A percentile compares a stretch with the other conserved stretches of the same genome.
Conservation (phyloP, 2,113 vertebrate species). For the Mohoua ochrocephala region DNA sequence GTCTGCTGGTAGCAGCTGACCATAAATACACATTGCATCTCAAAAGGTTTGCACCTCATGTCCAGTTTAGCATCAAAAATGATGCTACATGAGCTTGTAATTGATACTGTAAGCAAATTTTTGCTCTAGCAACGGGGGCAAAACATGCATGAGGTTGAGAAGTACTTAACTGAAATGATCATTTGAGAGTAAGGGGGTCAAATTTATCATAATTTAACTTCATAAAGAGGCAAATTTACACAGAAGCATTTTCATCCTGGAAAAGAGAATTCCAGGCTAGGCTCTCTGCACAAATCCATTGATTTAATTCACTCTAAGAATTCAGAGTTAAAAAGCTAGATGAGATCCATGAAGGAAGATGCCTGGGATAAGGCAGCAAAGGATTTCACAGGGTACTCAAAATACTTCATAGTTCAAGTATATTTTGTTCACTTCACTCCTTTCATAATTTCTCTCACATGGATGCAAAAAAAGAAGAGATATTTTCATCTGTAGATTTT, state of each 20-base stretch:
- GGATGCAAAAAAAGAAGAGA: not conserved
- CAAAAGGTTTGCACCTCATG: constrained; percentile 15
- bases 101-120: not conserved
- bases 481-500: not conserved
- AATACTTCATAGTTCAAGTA: not conserved
- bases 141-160: constrained; percentile 30
- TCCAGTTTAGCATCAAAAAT: constrained; percentile 38
- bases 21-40: constrained; percentile 34
- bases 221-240: not conserved
- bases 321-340: not conserved
- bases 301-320: not conserved
- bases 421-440: not conserved
- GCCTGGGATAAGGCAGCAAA: not conserved
- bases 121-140: not conserved
- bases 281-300: not conserved
- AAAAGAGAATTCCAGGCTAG: not conserved
- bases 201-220: constrained; percentile 4
- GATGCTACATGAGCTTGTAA: constrained; percentile 21
- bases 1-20: constrained; percentile 24
- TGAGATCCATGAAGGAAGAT: not conserved
- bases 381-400: not conserved
- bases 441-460: not conserved
- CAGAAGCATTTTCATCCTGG: not conserved
- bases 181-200: constrained; percentile 13
- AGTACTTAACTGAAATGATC: constrained; percentile 39